Evolutionary conservation across 1,140 invertebrate species (phyloP).

Genomic region (Drosophila kurseongensis): DNA sequence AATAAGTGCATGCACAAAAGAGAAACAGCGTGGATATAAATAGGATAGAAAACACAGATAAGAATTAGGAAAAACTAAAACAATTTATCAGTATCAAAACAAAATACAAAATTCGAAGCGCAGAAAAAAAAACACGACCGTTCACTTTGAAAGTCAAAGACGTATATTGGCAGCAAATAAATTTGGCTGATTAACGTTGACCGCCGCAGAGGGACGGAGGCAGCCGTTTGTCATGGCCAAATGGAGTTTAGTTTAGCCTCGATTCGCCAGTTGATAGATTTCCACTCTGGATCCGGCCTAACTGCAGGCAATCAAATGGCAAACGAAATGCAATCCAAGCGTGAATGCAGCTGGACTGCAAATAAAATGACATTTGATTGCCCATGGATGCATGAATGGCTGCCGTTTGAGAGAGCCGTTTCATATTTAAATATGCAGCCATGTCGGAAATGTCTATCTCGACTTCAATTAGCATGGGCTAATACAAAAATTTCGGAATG

Average conservation of each 20-base stretch:
- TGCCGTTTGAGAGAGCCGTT: slow-evolving; percentile 8
- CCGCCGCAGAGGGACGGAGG: slow-evolving; percentile 1
- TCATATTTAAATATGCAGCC: slow-evolving; percentile 35
- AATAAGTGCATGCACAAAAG: too few relatives aligned
- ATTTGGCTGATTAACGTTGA: slow-evolving; percentile 63
- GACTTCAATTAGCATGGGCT: slow-evolving; percentile 34
- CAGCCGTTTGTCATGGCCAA: slow-evolving; percentile 15
- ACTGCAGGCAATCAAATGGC: slow-evolving; percentile 21
- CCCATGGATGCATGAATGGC: slow-evolving; percentile 37
- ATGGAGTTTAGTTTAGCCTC: slow-evolving; percentile 22
- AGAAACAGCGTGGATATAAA: too few relatives aligned
- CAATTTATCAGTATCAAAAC: too few relatives aligned
- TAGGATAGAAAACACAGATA: too few relatives aligned
- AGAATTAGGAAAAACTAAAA: too few relatives aligned
- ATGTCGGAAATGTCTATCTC: slow-evolving; percentile 2
- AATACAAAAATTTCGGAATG: neutral
- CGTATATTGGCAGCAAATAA: slow-evolving; percentile 56
- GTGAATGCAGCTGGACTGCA: slow-evolving; percentile 23
- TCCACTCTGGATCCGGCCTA: slow-evolving; percentile 3
- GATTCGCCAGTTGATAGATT: slow-evolving; percentile 19
- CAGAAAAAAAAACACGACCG: too few relatives aligned
- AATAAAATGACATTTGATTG: slow-evolving; percentile 48
- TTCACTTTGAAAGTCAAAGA: too few relatives aligned
- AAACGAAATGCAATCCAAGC: slow-evolving; percentile 27
- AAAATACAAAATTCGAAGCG: too few relatives aligned